Conservation (phyloP, 2,797 vertebrate species). For the Caiman crocodilus region DNA sequence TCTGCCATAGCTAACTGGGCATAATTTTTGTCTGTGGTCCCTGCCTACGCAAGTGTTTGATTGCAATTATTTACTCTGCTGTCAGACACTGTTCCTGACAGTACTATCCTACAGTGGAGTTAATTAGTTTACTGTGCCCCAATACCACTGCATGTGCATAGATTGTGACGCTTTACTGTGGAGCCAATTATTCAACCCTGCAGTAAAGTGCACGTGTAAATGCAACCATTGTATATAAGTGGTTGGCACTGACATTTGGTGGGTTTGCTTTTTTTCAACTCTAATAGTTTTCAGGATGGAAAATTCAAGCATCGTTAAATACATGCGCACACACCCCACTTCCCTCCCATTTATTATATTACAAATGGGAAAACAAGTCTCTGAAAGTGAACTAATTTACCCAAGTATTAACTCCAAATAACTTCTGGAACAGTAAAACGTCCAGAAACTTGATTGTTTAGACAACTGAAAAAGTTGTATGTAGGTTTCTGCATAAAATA, state of each 20-base stretch:
- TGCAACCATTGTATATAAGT: accelerated
- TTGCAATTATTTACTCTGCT: too few relatives aligned
- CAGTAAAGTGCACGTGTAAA: neutral
- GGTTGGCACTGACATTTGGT: neutral
- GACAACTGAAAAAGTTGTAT: neutral
- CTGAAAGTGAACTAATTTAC: neutral
- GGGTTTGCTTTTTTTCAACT: neutral
- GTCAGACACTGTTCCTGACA: too few relatives aligned
- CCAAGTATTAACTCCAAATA: neutral
- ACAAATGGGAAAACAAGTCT: neutral
- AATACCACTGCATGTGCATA: neutral
- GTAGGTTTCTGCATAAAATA: neutral
- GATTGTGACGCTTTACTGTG: too few relatives aligned
- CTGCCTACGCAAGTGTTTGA: too few relatives aligned
- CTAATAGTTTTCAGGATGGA: neutral
- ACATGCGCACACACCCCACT: neutral
- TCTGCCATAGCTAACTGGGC: too few relatives aligned
- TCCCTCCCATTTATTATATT: conserved; percentile 29
- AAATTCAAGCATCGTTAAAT: neutral
- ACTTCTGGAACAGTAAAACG: neutral
- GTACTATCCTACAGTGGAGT: too few relatives aligned
- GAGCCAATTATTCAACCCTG: too few relatives aligned
- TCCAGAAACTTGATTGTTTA: neutral
- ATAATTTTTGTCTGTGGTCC: too few relatives aligned
- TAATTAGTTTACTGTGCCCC: too few relatives aligned